A percentile compares a stretch with the other conserved stretches of the same genome.
phyloP scores from a whole-genome alignment of 64 coral and sea anemone genomes.

The Porites lutea region DNA sequence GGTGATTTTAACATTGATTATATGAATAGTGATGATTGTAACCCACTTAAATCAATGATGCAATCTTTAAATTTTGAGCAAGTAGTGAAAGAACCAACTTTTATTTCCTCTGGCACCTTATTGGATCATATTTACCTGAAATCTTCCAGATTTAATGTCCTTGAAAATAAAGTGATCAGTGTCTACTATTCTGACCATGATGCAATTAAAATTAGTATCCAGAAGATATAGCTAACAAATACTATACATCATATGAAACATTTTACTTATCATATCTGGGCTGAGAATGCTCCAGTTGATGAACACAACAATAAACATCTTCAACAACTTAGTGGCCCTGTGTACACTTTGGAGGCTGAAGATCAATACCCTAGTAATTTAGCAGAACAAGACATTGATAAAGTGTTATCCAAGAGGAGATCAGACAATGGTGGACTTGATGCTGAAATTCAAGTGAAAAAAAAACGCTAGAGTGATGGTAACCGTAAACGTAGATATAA shows the following conservation, averaged over 20 bases:
- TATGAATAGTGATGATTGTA: neutral
- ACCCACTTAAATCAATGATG: slow-evolving; percentile 8
- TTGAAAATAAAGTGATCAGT: slow-evolving; percentile 9
- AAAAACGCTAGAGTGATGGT: slow-evolving; percentile 52
- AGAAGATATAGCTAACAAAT: slow-evolving; percentile 8
- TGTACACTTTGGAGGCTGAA: no score
- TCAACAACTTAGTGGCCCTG: no score
- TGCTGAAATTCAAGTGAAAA: slow-evolving; percentile 11
- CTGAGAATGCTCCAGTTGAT: no score
- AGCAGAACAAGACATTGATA: no score
- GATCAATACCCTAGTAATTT: no score
- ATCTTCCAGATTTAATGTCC: neutral
- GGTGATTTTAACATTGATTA: slow-evolving; percentile 32
- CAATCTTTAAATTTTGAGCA: neutral
- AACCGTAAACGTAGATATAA: neutral
- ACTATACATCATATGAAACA: slow-evolving; percentile 2
- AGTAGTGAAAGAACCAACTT: slow-evolving; percentile 43
- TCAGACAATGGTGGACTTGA: neutral
- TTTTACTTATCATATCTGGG: neutral
- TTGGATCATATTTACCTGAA: slow-evolving; percentile 48
- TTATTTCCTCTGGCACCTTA: slow-evolving; percentile 37
- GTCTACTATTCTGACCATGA: slow-evolving; percentile 58
- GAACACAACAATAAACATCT: no score
- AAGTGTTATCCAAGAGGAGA: no score
- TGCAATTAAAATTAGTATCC: slow-evolving; percentile 39